phyloP scores from a whole-genome alignment of 1,140 invertebrate species.

The Drosophila tristis region DNA sequence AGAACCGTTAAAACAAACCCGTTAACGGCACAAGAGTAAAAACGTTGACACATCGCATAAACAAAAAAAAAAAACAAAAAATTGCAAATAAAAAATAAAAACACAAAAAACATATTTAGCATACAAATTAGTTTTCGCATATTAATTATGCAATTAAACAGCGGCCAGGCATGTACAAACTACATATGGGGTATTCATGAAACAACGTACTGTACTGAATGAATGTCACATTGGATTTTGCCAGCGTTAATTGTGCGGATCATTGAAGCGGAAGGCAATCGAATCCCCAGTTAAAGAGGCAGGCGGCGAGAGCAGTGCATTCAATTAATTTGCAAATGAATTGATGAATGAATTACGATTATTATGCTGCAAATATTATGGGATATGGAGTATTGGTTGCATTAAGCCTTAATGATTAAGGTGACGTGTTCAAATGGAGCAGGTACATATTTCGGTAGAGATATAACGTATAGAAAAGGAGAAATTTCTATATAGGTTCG shows the following conservation, averaged over 20 bases:
- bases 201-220: not conserved
- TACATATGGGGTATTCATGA: slow-evolving; percentile 7
- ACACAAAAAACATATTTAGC: slow-evolving; percentile 51
- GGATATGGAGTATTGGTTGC: too few species aligned
- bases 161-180: not conserved
- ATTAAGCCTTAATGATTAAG: too few species aligned
- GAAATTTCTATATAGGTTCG: too few species aligned
- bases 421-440: too few species aligned
- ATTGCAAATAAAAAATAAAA: slow-evolving; percentile 12
- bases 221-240: slow-evolving; percentile 15
- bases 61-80: slow-evolving; percentile 27
- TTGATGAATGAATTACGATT: too few species aligned
- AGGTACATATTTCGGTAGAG: too few species aligned
- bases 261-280: too few species aligned
- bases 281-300: too few species aligned
- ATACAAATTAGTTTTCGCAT: slow-evolving; percentile 73
- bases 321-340: too few species aligned
- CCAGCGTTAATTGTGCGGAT: slow-evolving; percentile 4
- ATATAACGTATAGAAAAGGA: too few species aligned
- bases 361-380: too few species aligned
- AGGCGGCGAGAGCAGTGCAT: too few species aligned
- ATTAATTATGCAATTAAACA: slow-evolving; percentile 70
- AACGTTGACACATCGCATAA: slow-evolving; percentile 45
- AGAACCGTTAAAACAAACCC: slow-evolving; percentile 44
- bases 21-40: slow-evolving; percentile 15